Base-by-base conservation (phyloP, 2,797 vertebrate species). In the Chaunax sp. region DNA sequence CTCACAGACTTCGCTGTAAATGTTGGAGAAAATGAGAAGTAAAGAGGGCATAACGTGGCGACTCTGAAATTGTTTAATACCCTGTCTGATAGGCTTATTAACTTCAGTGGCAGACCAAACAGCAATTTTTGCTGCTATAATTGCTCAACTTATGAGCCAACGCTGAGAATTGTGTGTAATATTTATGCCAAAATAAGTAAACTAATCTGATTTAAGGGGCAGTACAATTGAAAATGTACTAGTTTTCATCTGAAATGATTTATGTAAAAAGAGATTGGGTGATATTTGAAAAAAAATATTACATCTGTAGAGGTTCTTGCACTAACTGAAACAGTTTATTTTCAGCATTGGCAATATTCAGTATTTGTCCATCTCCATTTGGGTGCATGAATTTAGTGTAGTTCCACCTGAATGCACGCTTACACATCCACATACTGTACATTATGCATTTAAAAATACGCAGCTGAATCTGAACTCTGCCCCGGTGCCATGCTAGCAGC, bases 121-220 rank as follows among this genome's bases (percentile, higher is more conserved):
- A 85, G 65, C 53, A 56, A 82, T 87, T 88, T 84, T 65, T 75
- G 49, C 77, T 2, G 41, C 69, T 59, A 35, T 87, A 90, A 90
- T 89, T 85, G 80, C 89, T 63, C 72, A 58, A 76, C 79, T 88
- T 77, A 81, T 87, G 72, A 84, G 55, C 81, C 69, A 74, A 61
- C 79, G 76, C 82, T 79, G 57, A 79, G 81, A 90, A 79, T 72
- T 84, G 66, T 38, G 49, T 78, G 81, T 40, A 16, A 14, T 79
- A 69, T 85, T 82, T 74, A 75, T 74, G 87, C 88, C 87, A 90
- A 91, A 86, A 86, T 72, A 91, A 89, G 86, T 86, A 89, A 78
- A 73, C 70, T 90, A 92, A 93, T 93, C 87, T 90, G 90, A 93
- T 88, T 66, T 69, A 77, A 71, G 47, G 58, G 71, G 78, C 67